Conservation (phyloP, 2,888 invertebrate genomes). For the Heteromyza rotundicornis region DNA sequence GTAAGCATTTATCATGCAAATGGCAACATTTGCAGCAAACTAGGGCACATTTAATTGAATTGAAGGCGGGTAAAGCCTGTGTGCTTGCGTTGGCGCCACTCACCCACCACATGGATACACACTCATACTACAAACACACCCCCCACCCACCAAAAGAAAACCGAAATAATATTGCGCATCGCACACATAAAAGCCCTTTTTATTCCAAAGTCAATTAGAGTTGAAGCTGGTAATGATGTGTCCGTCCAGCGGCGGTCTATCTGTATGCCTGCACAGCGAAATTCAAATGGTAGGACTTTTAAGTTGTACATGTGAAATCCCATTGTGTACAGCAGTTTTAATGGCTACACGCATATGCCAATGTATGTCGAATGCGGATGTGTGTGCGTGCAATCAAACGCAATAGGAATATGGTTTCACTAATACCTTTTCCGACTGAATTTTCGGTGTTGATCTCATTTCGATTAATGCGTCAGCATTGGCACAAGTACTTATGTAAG, state of each 20-base stretch:
- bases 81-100: neutral
- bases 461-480: slow-evolving; percentile 4
- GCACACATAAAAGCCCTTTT: too few relatives aligned
- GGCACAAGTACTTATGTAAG: slow-evolving; percentile 1
- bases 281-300: neutral
- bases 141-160: too few relatives aligned
- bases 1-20: too few relatives aligned
- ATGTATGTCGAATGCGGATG: neutral
- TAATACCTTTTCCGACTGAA: neutral
- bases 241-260: slow-evolving; percentile 15
- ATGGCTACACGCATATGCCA: too few relatives aligned
- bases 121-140: neutral
- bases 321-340: neutral
- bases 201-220: slow-evolving; percentile 46
- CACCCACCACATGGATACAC: neutral
- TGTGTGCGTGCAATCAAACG: neutral
- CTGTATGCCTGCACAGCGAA: slow-evolving; percentile 25
- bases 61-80: slow-evolving; percentile 36
- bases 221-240: slow-evolving; percentile 13
- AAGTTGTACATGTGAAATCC: neutral
- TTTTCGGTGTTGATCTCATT: neutral
- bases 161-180: too few relatives aligned
- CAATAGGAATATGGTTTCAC: neutral
- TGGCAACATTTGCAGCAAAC: neutral
- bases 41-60: slow-evolving; percentile 48